These are phyloP conservation scores for Enteromius fasciolatus DNA, from an alignment of 2,797 vertebrate species.

Conservation along the genomic window DNA sequence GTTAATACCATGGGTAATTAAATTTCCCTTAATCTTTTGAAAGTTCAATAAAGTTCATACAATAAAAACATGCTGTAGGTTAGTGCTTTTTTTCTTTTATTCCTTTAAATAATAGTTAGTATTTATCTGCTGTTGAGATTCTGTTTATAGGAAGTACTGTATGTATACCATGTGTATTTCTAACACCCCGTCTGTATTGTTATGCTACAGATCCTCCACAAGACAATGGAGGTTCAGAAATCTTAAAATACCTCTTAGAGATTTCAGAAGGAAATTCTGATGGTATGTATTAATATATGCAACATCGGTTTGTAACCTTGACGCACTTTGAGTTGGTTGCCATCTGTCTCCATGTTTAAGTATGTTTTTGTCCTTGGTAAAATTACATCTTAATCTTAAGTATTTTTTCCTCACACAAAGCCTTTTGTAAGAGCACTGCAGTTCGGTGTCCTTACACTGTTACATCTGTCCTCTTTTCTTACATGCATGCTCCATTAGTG, in stretches of 20 bases:
- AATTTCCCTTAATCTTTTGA: not conserved
- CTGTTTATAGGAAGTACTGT: not conserved
- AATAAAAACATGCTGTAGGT: not conserved
- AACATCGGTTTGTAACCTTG: not conserved
- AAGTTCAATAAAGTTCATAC: not conserved
- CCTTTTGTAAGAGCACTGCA: not conserved
- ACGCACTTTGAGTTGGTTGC: constrained; percentile 6
- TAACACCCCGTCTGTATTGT: constrained; percentile 16
- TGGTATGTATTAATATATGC: constrained; percentile 73
- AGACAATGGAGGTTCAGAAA: constrained; percentile 94
- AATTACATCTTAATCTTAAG: constrained; percentile 8
- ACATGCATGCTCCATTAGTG: not conserved
- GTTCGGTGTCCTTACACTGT: not conserved
- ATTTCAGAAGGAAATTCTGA: constrained; percentile 92
- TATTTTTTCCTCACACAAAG: not conserved
- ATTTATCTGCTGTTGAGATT: not conserved
- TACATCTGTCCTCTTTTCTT: not conserved
- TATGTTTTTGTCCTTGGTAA: constrained; percentile 10
- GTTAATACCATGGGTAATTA: not conserved
- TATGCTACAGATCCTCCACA: constrained; percentile 86
- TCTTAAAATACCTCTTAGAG: constrained; percentile 92
- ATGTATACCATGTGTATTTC: not conserved
- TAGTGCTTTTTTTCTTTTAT: not conserved
- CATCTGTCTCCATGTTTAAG: constrained; percentile 14
- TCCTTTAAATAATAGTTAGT: not conserved